Evolutionary conservation across 1,140 invertebrate species (phyloP), one percentile per base, ranked within the genome.

Genomic region (Agrypnia vestita): DNA sequence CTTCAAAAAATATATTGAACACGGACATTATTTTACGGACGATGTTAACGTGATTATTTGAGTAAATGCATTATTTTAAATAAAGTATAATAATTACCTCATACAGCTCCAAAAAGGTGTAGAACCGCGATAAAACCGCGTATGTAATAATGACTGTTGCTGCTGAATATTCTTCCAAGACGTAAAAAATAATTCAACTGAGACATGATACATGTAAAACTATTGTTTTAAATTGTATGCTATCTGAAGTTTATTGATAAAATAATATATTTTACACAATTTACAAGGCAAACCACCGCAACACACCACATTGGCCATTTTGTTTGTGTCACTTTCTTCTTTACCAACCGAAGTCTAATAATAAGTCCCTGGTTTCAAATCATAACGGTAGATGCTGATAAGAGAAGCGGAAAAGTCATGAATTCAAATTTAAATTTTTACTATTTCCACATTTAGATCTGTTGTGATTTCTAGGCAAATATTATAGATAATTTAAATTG

Each of bases 11-110:
- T 7, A 35, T 47, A 17, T 8, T 6, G 19, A 19, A 19, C n/a
- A 71, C 43, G 15, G 19, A 71, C 12, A 71, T 71, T 71, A 71
- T 44, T 47, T 47, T 47, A 71, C 1, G 8, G 19, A 10, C 43
- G 15, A 13, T 35, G n/a, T 67, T 47, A 15, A 8, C 15, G n/a
- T 12, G 3, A 73, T 35, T 53, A 21, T 51, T 19, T 25, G 13
- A 73, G 13, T 43, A 73, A 46, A 71, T 75, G 35, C 21, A n/a
- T 62, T 76, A 76, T 78, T 78, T 59, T 69, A 56, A 69, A 78
- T 64, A 78, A 47, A 78, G 47, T 47, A 62, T 69, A 78, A 78
- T 69, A 78, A 78, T 78, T 78, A 78, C 76, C 76, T 78, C 76
- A 78, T 62, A 78, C 55, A 67, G 56, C 25, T 62, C 25, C 49